These are phyloP conservation scores for Steromphala cineraria DNA, from an alignment of 2,888 invertebrate species.

Conservation along the genomic window DNA sequence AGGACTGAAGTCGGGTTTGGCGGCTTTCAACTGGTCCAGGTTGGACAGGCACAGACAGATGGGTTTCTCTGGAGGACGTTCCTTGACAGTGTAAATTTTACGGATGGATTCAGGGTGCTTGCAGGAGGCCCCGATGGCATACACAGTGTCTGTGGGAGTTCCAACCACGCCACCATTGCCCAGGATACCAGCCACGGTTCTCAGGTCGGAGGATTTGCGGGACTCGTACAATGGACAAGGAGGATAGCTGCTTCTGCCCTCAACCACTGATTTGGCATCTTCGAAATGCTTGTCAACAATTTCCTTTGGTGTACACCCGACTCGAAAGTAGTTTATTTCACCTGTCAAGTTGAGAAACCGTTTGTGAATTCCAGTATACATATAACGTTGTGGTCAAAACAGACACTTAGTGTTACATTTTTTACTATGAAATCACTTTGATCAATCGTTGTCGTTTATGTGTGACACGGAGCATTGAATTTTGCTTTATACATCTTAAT, in stretches of 20 bases:
- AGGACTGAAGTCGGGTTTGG: constrained; percentile 48
- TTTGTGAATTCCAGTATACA: too few relatives aligned
- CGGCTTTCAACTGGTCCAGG: constrained; percentile 50
- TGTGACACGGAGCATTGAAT: too few relatives aligned
- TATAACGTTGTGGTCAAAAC: too few relatives aligned
- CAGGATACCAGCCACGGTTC: constrained; percentile 43
- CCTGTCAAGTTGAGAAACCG: background rate
- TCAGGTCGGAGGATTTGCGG: constrained; percentile 43
- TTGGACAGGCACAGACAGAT: constrained; percentile 58
- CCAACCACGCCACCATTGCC: constrained; percentile 53
- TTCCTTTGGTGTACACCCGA: constrained; percentile 2
- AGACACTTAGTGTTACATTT: too few relatives aligned
- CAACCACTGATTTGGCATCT: constrained; percentile 1
- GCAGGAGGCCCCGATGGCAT: constrained; percentile 57
- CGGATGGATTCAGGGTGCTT: constrained; percentile 51
- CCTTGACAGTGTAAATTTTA: constrained; percentile 54
- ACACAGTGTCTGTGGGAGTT: constrained; percentile 59
- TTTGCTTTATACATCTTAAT: too few relatives aligned
- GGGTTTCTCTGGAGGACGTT: constrained; percentile 54
- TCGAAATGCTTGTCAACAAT: background rate
- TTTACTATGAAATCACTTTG: too few relatives aligned
- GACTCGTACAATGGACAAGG: constrained; percentile 49
- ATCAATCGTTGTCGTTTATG: too few relatives aligned
- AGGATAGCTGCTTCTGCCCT: constrained; percentile 36
- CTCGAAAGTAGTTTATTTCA: constrained; percentile 1